These are phyloP conservation scores for Struthidea cinerea DNA, from an alignment of 2,113 vertebrate species.

Conservation along the genomic window DNA sequence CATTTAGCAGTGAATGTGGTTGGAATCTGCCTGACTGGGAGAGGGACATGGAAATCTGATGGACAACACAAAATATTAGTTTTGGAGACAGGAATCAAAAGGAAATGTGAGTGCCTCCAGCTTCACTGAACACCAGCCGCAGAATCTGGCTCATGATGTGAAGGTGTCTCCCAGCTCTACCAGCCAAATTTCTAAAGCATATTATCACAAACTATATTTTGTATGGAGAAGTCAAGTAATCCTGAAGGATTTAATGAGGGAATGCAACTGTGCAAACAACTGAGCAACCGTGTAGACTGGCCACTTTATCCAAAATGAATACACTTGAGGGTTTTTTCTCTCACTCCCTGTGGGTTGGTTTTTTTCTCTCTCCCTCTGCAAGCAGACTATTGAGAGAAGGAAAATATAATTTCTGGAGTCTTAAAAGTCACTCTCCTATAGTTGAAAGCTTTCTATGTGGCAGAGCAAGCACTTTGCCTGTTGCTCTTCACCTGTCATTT, in stretches of 20 bases:
- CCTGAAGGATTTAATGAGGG: background rate
- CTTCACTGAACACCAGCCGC: background rate
- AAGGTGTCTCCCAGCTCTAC: background rate
- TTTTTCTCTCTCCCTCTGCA: background rate
- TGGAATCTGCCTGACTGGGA: background rate
- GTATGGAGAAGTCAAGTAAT: background rate
- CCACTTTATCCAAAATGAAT: background rate
- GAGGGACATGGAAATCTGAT: background rate
- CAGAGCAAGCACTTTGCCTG: background rate
- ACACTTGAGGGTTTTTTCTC: background rate
- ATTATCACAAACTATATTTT: background rate
- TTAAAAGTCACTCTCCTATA: background rate
- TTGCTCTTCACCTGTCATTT: background rate
- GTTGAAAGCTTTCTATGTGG: background rate
- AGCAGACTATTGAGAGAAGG: background rate
- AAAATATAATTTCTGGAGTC: background rate
- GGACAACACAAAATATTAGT: background rate
- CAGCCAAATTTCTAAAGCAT: background rate
- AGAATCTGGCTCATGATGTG: background rate
- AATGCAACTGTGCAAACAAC: background rate
- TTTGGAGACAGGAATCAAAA: background rate
- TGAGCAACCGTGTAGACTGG: background rate
- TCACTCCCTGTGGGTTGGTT: background rate
- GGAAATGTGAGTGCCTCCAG: background rate
- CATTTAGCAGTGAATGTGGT: background rate